phyloP scores from a whole-genome alignment of 2,797 vertebrate species.

The Coranthus polyacanthus region DNA sequence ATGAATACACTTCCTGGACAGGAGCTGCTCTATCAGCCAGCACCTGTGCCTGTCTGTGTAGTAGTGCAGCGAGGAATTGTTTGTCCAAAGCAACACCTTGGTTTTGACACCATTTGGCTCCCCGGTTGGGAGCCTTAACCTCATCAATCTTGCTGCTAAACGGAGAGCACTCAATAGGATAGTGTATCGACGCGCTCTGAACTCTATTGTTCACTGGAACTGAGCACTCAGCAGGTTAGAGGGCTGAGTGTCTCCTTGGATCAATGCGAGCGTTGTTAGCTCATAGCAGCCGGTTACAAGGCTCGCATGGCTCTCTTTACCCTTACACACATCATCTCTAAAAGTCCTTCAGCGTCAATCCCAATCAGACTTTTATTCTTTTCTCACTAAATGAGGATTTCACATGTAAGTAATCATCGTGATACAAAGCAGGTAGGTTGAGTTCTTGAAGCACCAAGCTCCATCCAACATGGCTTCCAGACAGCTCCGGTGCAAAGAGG shows the following conservation, averaged over 20 bases:
- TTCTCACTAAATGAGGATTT: background rate
- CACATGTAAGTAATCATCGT: no score
- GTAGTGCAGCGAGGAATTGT: slow-evolving; percentile 43
- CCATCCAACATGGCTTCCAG: slow-evolving; percentile 10
- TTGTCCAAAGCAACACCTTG: slow-evolving; percentile 78
- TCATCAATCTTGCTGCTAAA: slow-evolving; percentile 88
- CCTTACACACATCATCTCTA: slow-evolving; percentile 46
- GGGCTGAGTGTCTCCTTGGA: slow-evolving; percentile 85
- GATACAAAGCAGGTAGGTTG: background rate
- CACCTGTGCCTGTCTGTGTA: slow-evolving; percentile 21
- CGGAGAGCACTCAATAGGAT: slow-evolving; percentile 86
- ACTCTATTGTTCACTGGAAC: slow-evolving; percentile 88
- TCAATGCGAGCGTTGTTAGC: slow-evolving; percentile 85
- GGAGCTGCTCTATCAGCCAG: slow-evolving; percentile 1
- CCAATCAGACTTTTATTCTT: slow-evolving; percentile 40
- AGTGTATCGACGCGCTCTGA: slow-evolving; percentile 85
- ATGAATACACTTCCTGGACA: slow-evolving; percentile 17
- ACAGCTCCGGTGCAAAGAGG: slow-evolving; percentile 22
- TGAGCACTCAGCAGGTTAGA: slow-evolving; percentile 90
- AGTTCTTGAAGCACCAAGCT: slow-evolving; percentile 25
- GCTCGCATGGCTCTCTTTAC: slow-evolving; percentile 51
- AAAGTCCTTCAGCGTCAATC: slow-evolving; percentile 46
- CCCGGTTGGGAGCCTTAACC: slow-evolving; percentile 81
- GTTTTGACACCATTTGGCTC: slow-evolving; percentile 80
- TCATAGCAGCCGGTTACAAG: slow-evolving; percentile 75